Evolutionary conservation across 2,888 invertebrate genomes (phyloP).

Genomic region (Branchipolynoe longqiensis): DNA sequence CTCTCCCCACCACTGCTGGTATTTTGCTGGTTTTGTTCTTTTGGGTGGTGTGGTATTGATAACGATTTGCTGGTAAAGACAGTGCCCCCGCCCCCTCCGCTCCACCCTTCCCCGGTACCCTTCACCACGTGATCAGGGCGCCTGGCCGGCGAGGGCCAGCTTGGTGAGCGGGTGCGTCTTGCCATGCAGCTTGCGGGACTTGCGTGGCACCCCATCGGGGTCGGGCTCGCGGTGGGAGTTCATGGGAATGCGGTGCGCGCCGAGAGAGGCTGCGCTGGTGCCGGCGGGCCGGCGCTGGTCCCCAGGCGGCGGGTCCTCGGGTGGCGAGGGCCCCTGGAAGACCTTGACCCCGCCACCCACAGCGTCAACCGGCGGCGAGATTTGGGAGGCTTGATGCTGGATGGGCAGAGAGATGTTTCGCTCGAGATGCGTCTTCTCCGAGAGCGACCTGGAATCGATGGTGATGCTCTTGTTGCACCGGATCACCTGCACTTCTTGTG

Average conservation of each 20-base stretch:
- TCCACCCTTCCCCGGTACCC: neutral
- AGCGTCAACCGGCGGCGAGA: too few relatives aligned
- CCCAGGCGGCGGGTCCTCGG: too few relatives aligned
- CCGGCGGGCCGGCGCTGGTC: too few relatives aligned
- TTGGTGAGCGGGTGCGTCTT: slow-evolving; percentile 53
- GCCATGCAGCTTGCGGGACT: slow-evolving; percentile 54
- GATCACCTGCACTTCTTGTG: neutral
- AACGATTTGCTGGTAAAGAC: slow-evolving; percentile 52
- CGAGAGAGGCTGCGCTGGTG: neutral
- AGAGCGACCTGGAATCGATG: too few relatives aligned
- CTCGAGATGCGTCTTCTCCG: neutral
- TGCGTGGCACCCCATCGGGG: slow-evolving; percentile 24
- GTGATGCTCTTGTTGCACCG: neutral
- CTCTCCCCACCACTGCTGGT: neutral
- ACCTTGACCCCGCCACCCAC: too few relatives aligned
- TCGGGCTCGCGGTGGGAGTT: slow-evolving; percentile 37
- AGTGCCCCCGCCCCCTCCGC: slow-evolving; percentile 2
- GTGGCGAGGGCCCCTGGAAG: too few relatives aligned
- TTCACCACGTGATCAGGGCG: neutral
- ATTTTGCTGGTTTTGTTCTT: neutral
- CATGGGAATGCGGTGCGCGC: slow-evolving; percentile 30
- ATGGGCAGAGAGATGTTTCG: neutral
- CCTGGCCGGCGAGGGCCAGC: neutral
- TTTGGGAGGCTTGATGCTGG: neutral
- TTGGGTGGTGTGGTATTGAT: neutral